These are phyloP conservation scores for Chelon auratus DNA, from an alignment of 2,797 vertebrate genomes.

Conservation along the genomic window DNA sequence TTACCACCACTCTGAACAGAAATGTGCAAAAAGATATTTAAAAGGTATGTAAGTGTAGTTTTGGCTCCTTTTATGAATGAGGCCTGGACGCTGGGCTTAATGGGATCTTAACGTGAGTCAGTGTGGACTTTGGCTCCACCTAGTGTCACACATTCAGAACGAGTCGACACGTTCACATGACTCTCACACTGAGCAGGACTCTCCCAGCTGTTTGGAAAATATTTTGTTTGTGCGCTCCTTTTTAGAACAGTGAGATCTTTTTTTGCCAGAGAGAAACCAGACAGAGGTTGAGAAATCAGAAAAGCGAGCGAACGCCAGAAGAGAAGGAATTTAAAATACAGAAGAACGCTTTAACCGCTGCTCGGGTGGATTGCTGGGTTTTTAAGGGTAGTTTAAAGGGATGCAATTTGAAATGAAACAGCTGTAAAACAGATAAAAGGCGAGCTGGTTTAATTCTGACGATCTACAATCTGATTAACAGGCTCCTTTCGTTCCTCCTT, in stretches of 20 bases:
- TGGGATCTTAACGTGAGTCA: neutral
- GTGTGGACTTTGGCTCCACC: constrained; percentile 71
- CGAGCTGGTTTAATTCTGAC: no score
- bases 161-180: constrained; percentile 12
- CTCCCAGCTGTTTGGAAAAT: constrained; percentile 7
- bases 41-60: neutral
- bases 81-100: neutral
- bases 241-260: neutral
- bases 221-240: constrained; percentile 34
- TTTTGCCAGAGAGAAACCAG: no score
- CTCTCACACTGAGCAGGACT: neutral
- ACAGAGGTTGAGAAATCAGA: no score
- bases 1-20: neutral
- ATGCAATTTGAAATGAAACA: no score
- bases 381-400: no score
- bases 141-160: constrained; percentile 49
- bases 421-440: no score
- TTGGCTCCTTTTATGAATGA: neutral
- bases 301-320: no score
- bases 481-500: no score
- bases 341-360: no score
- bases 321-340: no score
- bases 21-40: neutral
- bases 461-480: no score
- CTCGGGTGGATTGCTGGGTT: no score